These are phyloP conservation scores for Lithophane ornitopus DNA, from an alignment of 2,888 invertebrate genomes.

Conservation along the genomic window DNA sequence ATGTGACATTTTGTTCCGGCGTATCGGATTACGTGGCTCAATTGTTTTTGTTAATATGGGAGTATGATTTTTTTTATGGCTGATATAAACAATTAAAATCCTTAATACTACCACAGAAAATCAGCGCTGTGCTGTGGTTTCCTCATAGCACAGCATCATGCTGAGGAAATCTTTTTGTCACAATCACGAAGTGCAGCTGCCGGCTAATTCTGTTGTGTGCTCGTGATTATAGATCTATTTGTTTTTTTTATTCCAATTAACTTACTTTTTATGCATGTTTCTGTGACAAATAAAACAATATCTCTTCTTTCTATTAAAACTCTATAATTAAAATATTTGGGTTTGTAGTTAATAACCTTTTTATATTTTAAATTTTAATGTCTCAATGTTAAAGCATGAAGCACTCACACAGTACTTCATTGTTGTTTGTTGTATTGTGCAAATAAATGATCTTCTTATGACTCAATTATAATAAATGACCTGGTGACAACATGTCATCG, in stretches of 20 bases:
- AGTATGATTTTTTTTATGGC: background rate
- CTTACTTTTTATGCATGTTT: background rate
- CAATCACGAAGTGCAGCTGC: no score
- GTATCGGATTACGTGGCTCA: constrained; percentile 27
- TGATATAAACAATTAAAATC: background rate
- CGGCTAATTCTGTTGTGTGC: background rate
- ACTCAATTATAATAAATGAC: background rate
- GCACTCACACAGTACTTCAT: no score
- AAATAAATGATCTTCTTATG: constrained; percentile 1
- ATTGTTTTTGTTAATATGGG: background rate
- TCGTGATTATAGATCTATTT: background rate
- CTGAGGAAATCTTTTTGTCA: background rate
- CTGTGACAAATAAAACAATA: background rate
- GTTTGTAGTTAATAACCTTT: background rate
- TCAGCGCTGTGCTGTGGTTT: no score
- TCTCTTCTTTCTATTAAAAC: no score
- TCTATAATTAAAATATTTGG: background rate
- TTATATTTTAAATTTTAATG: background rate
- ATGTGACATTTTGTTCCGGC: constrained; percentile 34
- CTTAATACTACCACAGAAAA: no score
- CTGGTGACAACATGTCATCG: background rate
- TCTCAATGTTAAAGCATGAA: background rate
- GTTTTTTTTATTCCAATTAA: no score
- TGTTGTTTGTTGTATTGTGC: background rate
- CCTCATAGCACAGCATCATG: background rate